Conservation (phyloP, 2,113 vertebrate species). For the Neomonachus schauinslandi region DNA sequence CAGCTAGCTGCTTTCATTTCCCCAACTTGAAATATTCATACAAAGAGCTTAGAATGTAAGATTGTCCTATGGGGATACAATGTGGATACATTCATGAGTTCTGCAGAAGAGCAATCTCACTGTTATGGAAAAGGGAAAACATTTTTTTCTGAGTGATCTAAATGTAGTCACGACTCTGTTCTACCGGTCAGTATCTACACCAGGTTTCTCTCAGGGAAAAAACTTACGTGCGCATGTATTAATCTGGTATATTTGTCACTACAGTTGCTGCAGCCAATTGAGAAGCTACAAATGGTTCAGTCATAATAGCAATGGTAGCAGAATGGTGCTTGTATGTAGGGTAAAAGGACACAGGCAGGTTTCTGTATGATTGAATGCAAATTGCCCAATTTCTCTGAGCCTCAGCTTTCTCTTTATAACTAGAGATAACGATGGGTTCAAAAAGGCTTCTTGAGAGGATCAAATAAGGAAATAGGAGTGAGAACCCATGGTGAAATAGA, state of each 20-base stretch:
- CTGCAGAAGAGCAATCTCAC: not conserved
- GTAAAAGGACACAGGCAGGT: not conserved
- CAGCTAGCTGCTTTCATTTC: not conserved
- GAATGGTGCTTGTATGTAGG: accelerated
- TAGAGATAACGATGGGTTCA: not conserved
- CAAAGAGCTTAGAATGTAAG: not conserved
- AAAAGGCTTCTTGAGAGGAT: not conserved
- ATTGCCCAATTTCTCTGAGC: no score
- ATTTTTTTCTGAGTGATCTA: not conserved
- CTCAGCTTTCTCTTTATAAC: not conserved
- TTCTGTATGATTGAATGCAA: no score
- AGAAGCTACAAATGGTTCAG: not conserved
- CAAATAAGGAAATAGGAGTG: not conserved
- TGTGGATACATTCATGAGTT: not conserved
- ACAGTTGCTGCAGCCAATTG: not conserved
- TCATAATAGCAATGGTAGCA: not conserved
- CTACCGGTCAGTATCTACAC: accelerated
- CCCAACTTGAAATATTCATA: conserved; percentile 6
- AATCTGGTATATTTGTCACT: not conserved
- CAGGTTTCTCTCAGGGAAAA: not conserved
- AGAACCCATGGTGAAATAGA: not conserved
- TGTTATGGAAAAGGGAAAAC: not conserved
- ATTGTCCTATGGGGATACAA: not conserved
- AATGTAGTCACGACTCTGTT: not conserved
- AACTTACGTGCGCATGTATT: not conserved